Base-by-base conservation (phyloP, 2,797 vertebrate genomes). In the Gymnoscopelus braueri region DNA sequence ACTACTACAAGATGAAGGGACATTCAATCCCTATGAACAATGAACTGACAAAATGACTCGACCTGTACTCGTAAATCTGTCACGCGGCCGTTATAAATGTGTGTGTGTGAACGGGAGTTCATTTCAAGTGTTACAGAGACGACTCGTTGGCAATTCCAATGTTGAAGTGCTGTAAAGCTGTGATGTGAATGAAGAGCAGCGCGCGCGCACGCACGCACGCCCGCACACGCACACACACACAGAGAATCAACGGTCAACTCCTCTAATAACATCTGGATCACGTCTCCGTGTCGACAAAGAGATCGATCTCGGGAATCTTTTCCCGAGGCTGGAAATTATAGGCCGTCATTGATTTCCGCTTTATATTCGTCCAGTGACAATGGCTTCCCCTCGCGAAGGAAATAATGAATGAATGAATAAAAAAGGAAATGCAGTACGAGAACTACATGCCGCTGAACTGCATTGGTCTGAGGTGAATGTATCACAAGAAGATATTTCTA, bases 341-440 rank as follows among this genome's bases (percentile, higher is more conserved):
- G 74, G 72, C 79, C 23, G 63, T 51, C 83, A 88, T 91, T 81
- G 90, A 92, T 91, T 92, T 89, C 60, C 63, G 75, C 77, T 89
- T 91, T 85, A 91, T 86, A 77, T 77, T 65, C 71, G 61, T n/a
- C 74, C 69, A 47, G 72, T 88, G 82, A 84, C 81, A 77, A 82
- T 60, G 65, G 74, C 67, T 87, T 73, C 69, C 71, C 77, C 80
- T 88, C 66, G 76, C 78, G 2, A 60, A 51, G 75, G 75, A 60
- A 78, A 14, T 78, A 75, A 79, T 72, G 80, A 64, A 84, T 73
- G 85, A 86, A 86, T 79, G 77, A 87, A 79, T 76, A 56, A 44
- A 83, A 82, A 3, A 47, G 9, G 32, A 39, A 65, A 48, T 26
- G 48, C 19, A 65, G 26, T 26, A 54, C 19, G 26, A 24, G 7